Conservation (phyloP, 2,113 vertebrate species). For the Spermophilus dauricus region DNA sequence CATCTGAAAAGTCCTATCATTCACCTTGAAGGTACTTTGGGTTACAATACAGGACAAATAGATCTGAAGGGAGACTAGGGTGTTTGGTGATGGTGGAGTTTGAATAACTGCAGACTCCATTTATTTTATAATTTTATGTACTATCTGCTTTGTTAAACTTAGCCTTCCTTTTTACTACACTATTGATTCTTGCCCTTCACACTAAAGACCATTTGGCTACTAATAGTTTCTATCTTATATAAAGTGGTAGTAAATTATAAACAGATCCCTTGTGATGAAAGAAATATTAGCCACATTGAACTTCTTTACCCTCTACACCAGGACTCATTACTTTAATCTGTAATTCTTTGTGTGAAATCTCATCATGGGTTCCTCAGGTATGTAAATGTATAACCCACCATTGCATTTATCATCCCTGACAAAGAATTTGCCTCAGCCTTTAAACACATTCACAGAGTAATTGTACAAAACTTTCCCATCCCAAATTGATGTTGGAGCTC, state of each 20-base stretch:
- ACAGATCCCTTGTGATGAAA: not conserved
- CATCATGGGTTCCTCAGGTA: not conserved
- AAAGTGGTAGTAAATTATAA: not conserved
- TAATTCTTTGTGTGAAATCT: slow-evolving; percentile 62
- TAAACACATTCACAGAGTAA: slow-evolving; percentile 32
- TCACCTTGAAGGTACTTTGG: not conserved
- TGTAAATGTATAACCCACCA: not conserved
- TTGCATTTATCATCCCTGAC: not conserved
- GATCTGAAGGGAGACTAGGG: not conserved
- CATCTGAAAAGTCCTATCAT: not conserved
- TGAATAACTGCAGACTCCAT: not conserved
- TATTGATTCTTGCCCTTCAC: not conserved
- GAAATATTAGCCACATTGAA: not conserved
- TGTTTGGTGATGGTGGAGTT: not conserved
- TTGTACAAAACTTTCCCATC: not conserved
- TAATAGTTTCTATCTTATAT: not conserved
- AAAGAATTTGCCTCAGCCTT: not conserved
- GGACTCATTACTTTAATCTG: slow-evolving; percentile 66
- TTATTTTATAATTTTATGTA: not conserved
- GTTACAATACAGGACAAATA: not conserved
- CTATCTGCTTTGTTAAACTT: not conserved
- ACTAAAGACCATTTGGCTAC: not conserved
- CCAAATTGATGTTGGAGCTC: slow-evolving; percentile 14
- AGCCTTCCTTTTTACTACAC: not conserved
- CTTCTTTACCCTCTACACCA: not conserved